Evolutionary conservation across 1,140 invertebrate genomes (phyloP).

Genomic region (Scylla paramamosain): DNA sequence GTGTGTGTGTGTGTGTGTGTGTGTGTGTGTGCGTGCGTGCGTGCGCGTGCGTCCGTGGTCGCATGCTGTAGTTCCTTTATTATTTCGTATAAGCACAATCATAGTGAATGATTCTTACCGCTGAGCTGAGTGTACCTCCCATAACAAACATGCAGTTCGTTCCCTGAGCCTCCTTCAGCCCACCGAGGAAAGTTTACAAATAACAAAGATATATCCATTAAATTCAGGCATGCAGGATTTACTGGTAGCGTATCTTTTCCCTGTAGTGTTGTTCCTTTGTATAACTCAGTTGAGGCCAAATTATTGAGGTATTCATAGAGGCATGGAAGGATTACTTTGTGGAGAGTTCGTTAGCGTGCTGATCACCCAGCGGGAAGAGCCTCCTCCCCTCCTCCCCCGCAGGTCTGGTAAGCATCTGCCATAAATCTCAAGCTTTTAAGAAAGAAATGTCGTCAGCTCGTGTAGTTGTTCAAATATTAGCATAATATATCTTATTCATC

Average conservation of each 20-base stretch:
- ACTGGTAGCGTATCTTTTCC: neutral
- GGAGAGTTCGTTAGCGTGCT: neutral
- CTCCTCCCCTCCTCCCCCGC: neutral
- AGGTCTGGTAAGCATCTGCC: neutral
- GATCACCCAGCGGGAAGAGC: neutral
- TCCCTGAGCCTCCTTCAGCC: too few relatives aligned
- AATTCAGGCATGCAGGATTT: neutral
- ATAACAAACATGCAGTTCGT: too few relatives aligned
- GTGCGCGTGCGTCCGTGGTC: too few relatives aligned
- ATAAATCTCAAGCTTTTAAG: slow-evolving; percentile 7
- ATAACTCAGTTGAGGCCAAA: neutral
- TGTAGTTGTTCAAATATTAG: slow-evolving; percentile 37
- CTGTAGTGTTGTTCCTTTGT: neutral
- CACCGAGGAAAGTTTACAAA: too few relatives aligned
- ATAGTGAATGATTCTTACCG: too few relatives aligned
- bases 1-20: neutral
- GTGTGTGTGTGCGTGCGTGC: too few relatives aligned
- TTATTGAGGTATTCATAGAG: neutral
- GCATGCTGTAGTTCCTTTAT: too few relatives aligned
- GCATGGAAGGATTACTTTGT: neutral
- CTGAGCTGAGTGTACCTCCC: too few relatives aligned
- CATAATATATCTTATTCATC: slow-evolving; percentile 51
- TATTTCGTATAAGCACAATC: too few relatives aligned
- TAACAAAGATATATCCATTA: too few relatives aligned
- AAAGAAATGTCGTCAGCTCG: neutral